Percentiles rank a stretch among this genome's conserved stretches.
Conservation (phyloP, 2,888 invertebrate species). For the Tetragonisca angustula region DNA sequence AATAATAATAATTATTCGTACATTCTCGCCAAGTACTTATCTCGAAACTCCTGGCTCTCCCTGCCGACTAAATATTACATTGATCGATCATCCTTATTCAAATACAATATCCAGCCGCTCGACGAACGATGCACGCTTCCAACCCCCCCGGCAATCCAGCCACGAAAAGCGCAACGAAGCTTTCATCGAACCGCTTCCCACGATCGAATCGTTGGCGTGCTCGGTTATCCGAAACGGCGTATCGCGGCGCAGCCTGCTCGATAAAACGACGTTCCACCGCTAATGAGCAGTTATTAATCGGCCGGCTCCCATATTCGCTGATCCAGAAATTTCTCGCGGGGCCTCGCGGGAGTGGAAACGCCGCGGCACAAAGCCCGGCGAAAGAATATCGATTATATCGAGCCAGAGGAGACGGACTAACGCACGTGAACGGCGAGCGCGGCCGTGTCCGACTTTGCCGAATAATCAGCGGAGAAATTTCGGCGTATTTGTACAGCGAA, state of each 20-base stretch:
- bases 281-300: constrained; percentile 59
- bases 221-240: constrained; percentile 18
- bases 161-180: constrained; percentile 1
- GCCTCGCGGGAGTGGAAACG: constrained; percentile 34
- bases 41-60: neutral
- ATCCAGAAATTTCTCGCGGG: constrained; percentile 47
- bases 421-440: no score
- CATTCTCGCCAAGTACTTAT: no score
- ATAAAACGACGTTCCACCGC: constrained; percentile 27
- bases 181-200: neutral
- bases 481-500: constrained; percentile 53
- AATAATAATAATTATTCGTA: no score
- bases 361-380: constrained; percentile 4
- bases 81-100: neutral
- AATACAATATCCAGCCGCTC: neutral
- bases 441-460: constrained; percentile 5
- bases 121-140: constrained; percentile 1
- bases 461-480: constrained; percentile 52
- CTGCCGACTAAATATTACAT: neutral
- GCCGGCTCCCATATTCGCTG: constrained; percentile 47
- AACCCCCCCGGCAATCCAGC: neutral
- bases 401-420: neutral
- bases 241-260: constrained; percentile 12
- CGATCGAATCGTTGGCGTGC: neutral
- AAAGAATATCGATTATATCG: constrained; percentile 45